Evolutionary conservation across 2,888 invertebrate genomes (phyloP).

Genomic region (Caenorhabditis sp.): DNA sequence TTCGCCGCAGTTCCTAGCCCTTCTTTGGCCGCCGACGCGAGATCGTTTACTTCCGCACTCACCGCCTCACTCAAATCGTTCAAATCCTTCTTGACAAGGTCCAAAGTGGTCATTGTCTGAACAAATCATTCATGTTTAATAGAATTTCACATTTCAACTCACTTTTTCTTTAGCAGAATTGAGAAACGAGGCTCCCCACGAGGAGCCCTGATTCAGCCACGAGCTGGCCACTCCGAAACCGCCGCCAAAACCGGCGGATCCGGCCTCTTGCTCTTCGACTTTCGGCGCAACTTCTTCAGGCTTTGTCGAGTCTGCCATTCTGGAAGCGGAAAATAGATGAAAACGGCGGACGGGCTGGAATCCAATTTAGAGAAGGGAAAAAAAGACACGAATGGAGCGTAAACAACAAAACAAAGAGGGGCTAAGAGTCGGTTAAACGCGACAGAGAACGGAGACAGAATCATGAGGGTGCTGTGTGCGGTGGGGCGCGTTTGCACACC

Average conservation of each 20-base stretch:
- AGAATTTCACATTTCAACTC: neutral
- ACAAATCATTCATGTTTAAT: constrained; percentile 16
- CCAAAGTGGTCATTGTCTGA: constrained; percentile 76
- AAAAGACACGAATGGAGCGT: neutral
- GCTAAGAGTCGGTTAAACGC: constrained; percentile 19
- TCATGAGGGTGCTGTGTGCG: neutral
- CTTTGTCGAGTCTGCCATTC: constrained; percentile 42
- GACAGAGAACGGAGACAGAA: constrained; percentile 5
- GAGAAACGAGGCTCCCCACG: constrained; percentile 72
- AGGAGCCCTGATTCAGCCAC: constrained; percentile 62
- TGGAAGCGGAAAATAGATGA: constrained; percentile 7
- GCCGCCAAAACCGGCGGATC: constrained; percentile 26
- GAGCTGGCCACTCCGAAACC: constrained; percentile 47
- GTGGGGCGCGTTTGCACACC: constrained; percentile 9
- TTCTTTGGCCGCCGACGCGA: constrained; percentile 68
- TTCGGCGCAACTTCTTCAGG: constrained; percentile 23
- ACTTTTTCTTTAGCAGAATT: constrained; percentile 74
- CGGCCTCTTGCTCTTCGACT: constrained; percentile 20
- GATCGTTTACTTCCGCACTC: constrained; percentile 69
- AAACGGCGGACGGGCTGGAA: neutral
- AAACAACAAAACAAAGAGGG: constrained; percentile 8
- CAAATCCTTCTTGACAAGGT: constrained; percentile 77
- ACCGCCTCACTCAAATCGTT: constrained; percentile 76
- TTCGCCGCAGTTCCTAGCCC: constrained; percentile 61
- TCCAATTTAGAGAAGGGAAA: constrained; percentile 8